A percentile compares a stretch with the other conserved stretches of the same genome.
Conservation (phyloP, 2,113 vertebrate genomes). For the Oryzias woworae region DNA sequence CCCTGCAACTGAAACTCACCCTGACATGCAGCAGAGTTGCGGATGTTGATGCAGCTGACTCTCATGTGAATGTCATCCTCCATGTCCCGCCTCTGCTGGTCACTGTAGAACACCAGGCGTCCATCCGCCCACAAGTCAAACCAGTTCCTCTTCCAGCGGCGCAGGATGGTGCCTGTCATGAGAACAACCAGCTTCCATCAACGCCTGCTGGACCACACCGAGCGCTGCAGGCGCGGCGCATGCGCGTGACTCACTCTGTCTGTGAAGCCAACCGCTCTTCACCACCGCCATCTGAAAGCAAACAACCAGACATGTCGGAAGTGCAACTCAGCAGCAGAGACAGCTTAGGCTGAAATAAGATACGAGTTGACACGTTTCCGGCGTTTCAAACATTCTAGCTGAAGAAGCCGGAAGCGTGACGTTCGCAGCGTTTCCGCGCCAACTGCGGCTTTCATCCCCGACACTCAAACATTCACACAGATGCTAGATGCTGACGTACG, state of each 20-base stretch:
- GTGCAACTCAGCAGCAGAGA: too few relatives aligned
- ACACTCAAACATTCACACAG: too few relatives aligned
- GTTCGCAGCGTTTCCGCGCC: too few relatives aligned
- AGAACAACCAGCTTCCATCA: not conserved
- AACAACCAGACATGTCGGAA: slow-evolving; percentile 29
- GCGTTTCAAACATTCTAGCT: too few relatives aligned
- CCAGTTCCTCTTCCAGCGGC: slow-evolving; percentile 97
- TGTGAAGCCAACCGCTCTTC: slow-evolving; percentile 80
- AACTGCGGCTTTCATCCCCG: too few relatives aligned
- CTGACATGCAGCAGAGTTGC: slow-evolving; percentile 83
- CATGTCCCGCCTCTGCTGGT: slow-evolving; percentile 84
- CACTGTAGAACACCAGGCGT: slow-evolving; percentile 89
- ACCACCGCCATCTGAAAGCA: slow-evolving; percentile 74
- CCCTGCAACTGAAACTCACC: slow-evolving; percentile 68
- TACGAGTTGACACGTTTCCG: too few relatives aligned
- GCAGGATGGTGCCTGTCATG: slow-evolving; percentile 86
- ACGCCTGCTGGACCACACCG: too few relatives aligned
- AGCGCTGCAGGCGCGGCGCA: too few relatives aligned
- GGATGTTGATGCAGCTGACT: slow-evolving; percentile 90
- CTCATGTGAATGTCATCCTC: slow-evolving; percentile 94
- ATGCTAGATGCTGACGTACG: too few relatives aligned
- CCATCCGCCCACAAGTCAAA: slow-evolving; percentile 95
- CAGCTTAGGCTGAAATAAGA: too few relatives aligned
- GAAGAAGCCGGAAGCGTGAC: too few relatives aligned
- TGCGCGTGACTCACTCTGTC: slow-evolving; percentile 73